Evolutionary conservation across 2,797 vertebrate species (phyloP), one percentile per base, ranked within the genome.

Genomic region (Crocodylus rhombifer): DNA sequence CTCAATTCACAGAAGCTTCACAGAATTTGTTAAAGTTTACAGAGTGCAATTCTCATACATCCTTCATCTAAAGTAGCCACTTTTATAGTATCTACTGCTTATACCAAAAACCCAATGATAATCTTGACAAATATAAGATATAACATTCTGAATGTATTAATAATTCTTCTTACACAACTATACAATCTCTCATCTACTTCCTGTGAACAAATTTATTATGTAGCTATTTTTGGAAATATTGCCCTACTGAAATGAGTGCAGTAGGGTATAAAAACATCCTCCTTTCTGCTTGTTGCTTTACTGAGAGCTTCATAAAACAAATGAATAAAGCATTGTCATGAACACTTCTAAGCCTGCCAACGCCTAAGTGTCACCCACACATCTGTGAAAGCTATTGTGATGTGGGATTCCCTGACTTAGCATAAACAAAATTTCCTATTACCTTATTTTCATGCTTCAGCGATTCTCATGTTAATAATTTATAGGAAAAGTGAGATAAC

Each of bases 1-100:
- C 21, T 57, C 58, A 78, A 2, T 2, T 55, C 2, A 12, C 6
- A n/a, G 7, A 5, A 8, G 33, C 28, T 26, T 0, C 33, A 42
- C 15, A 71, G 13, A 36, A 42, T 62, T 42, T 62, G 58, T 42
- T 78, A 33, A 62, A 26, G 15, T 42, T 18, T 33, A 61, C 25
- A 5, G 30, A 25, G 42, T 25, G 42, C 33, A 78, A 26, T 61
- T 78, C 33, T 23, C 33, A 42, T 71, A 71, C 20, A 71, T 26
- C 76, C 61, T 78, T 42, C 58, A 78, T 78, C 58, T 61, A 42
- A 78, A 26, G 21, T 20, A 61, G 57, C 21, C 30, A 25, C 23
- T 61, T 8, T 26, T 10, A 36, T 21, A 33, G 18, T 33, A 36
- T 71, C 33, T 42, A 42, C 61, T 57, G 20, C 58, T 14, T 9